Evolutionary conservation across 2,888 invertebrate genomes (phyloP), one percentile per base, ranked within the genome.

Genomic region (Lapara coniferarum): DNA sequence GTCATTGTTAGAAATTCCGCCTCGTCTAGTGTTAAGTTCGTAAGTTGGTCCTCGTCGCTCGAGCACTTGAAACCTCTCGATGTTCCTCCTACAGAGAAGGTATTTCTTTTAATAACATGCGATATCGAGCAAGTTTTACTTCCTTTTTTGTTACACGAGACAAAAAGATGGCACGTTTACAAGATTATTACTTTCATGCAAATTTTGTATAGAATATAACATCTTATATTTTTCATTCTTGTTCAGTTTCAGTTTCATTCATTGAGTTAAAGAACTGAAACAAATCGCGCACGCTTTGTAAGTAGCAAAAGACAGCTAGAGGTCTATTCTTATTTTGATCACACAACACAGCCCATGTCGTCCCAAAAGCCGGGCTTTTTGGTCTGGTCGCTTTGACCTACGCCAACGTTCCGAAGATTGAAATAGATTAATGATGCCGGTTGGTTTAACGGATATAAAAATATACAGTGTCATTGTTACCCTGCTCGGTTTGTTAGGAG

Each of bases 31-130:
- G 69, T 69, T 51, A 69, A 71, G 69, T 66, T 63, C 44, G 52
- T 51, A 25, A 66, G 66, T 7, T 70, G 51, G 51, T 66, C 51
- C 55, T 58, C n/a, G 67, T 30, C 25, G 56, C 30, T 59, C 59
- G 56, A 25, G 51, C 66, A 67, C 69, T 68, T 37, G 52, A 69
- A 66, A 37, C 52, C 67, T 68, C 71, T 69, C 53, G 52, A 66
- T 46, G 66, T 67, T 66, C 46, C 46, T 19, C 19, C 52, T 52
- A 30, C 46, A 53, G 66, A 53, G 46, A 69, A 37, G 67, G 66
- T 51, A 57, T 71, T 68, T 30, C 25, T n/a, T 46, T 63, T 52
- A 30, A 46, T 57, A 51, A 37, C n/a, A 46, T 57, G 51, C 51
- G 58, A 46, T 57, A 51, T 69, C 37, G 58, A 37, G 53, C 37